These are phyloP conservation scores for Alloplasta piceator DNA, from an alignment of 2,888 invertebrate genomes.

Conservation along the genomic window DNA sequence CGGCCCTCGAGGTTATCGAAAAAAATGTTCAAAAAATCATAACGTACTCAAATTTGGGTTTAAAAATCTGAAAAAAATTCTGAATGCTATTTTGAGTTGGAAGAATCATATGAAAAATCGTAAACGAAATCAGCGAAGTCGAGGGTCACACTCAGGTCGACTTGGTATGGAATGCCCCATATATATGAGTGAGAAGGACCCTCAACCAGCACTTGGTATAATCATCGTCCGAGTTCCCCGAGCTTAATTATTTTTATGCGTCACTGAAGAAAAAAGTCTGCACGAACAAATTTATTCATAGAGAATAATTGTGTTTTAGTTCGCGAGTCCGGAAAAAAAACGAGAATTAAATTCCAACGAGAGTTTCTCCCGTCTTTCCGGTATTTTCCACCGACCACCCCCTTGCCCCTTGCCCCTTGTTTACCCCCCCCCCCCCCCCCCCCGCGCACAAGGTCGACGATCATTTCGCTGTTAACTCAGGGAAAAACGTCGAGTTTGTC, in stretches of 20 bases:
- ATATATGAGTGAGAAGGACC: neutral
- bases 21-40: too few species aligned
- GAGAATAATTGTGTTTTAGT: conserved; percentile 51
- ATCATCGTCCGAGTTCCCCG: conserved; percentile 18
- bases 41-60: too few species aligned
- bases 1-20: too few species aligned
- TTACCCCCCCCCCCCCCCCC: too few species aligned
- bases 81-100: too few species aligned
- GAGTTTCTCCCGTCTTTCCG: neutral
- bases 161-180: too few species aligned
- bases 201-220: neutral
- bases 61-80: too few species aligned
- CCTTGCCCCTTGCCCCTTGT: neutral
- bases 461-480: neutral
- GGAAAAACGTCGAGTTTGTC: conserved; percentile 17
- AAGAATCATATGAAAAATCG: too few species aligned
- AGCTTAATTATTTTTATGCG: conserved; percentile 55
- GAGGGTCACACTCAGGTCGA: too few species aligned
- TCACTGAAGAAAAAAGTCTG: conserved; percentile 47
- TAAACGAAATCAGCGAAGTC: too few species aligned
- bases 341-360: neutral
- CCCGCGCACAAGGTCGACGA: conserved; percentile 10
- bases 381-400: too few species aligned
- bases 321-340: conserved; percentile 4
- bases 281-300: conserved; percentile 56